phyloP scores from a whole-genome alignment of 2,113 vertebrate species.

The Pelmatolapia mariae region DNA sequence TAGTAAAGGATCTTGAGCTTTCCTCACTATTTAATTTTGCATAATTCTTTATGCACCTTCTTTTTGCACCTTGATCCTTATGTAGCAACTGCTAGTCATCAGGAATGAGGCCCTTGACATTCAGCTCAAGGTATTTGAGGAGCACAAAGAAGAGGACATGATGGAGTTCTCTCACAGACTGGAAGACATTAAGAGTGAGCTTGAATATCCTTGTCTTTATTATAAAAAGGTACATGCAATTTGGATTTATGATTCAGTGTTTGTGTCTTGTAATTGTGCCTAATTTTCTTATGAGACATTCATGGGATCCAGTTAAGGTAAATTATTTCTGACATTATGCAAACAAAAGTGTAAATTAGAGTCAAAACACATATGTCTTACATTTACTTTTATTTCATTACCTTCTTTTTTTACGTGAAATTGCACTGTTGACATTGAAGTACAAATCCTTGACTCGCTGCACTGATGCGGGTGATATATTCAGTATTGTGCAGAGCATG shows the following conservation, averaged over 20 bases:
- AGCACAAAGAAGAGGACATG: slow-evolving; percentile 96
- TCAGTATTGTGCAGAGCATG: slow-evolving; percentile 82
- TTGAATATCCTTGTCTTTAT: slow-evolving; percentile 91
- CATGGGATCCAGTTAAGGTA: not conserved
- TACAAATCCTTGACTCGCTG: slow-evolving; percentile 73
- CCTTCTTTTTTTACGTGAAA: not conserved
- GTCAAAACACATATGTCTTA: not conserved
- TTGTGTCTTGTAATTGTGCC: not conserved
- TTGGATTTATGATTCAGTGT: not conserved
- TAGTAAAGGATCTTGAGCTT: not conserved
- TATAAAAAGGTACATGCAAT: not conserved
- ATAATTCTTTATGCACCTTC: not conserved
- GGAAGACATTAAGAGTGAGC: slow-evolving; percentile 88
- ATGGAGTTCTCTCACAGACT: slow-evolving; percentile 91
- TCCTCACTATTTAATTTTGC: not conserved
- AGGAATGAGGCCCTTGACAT: slow-evolving; percentile 94
- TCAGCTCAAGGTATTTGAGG: slow-evolving; percentile 94
- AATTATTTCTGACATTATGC: not conserved
- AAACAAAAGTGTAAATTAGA: not conserved
- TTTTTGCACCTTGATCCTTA: not conserved
- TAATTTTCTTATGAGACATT: not conserved
- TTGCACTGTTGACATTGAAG: not conserved
- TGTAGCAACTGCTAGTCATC: slow-evolving; percentile 66
- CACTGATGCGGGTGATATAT: slow-evolving; percentile 91
- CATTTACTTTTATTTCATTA: not conserved